These are phyloP conservation scores for Rana temporaria DNA, from an alignment of 2,113 vertebrate species.

Conservation along the genomic window DNA sequence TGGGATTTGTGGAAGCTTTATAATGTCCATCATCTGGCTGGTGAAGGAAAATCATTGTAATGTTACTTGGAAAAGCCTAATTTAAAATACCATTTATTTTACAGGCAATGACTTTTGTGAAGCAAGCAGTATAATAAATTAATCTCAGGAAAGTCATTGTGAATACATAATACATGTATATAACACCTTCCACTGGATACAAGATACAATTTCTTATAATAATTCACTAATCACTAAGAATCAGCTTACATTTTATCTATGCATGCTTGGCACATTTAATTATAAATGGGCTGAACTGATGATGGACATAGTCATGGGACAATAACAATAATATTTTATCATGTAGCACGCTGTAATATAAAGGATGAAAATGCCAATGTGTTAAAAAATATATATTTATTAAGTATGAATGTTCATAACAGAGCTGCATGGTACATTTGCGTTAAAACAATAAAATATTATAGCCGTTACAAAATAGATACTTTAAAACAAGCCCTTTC, in stretches of 20 bases:
- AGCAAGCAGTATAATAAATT: neutral
- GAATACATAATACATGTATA: neutral
- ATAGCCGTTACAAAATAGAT: no score
- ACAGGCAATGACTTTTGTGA: no score
- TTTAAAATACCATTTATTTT: no score
- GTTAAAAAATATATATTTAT: neutral
- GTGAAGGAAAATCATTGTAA: no score
- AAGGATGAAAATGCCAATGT: neutral
- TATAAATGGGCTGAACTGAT: neutral
- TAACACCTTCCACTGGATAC: neutral
- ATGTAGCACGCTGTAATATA: neutral
- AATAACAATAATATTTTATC: conserved; percentile 6
- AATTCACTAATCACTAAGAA: neutral
- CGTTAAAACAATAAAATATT: no score
- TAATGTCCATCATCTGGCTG: no score
- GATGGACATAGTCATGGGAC: neutral
- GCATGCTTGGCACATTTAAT: no score
- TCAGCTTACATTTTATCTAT: no score
- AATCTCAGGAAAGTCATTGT: neutral
- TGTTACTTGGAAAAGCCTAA: no score
- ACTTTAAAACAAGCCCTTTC: no score
- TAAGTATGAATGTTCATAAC: neutral
- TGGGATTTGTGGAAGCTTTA: no score
- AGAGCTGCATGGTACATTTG: no score
- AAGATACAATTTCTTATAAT: neutral